Evolutionary conservation across 2,797 vertebrate species (phyloP).

Genomic region (Mormyrops boulengeri): DNA sequence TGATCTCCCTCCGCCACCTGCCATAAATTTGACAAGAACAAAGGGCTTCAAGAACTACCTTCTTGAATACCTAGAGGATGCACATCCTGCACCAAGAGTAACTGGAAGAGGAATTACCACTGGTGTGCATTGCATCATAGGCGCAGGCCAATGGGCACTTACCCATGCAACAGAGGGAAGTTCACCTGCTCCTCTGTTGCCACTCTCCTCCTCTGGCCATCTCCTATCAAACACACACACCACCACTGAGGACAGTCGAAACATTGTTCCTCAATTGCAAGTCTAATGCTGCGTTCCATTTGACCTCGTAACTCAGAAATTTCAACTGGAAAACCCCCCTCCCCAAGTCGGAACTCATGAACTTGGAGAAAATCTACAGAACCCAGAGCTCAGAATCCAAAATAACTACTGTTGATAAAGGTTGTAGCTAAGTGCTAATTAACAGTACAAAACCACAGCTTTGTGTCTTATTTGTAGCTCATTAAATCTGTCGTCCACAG

Average conservation of each 20-base stretch:
- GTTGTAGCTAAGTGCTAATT: too few species aligned
- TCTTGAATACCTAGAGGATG: too few species aligned
- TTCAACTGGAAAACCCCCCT: too few species aligned
- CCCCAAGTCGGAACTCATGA: background rate
- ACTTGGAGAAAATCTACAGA: background rate
- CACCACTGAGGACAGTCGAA: background rate
- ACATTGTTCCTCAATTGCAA: background rate
- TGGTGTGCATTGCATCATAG: background rate
- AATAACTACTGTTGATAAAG: too few species aligned
- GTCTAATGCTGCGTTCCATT: background rate
- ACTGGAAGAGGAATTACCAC: background rate
- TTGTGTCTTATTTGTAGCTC: background rate
- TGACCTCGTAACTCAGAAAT: background rate
- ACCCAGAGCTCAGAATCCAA: background rate
- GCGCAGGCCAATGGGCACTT: conserved; percentile 38
- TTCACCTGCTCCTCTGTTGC: conserved; percentile 88
- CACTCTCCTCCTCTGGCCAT: conserved; percentile 72
- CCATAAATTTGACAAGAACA: background rate
- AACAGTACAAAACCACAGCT: too few species aligned
- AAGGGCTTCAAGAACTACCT: background rate
- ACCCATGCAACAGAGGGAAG: conserved; percentile 85
- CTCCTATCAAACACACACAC: conserved; percentile 57
- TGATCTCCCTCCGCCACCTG: conserved; percentile 89
- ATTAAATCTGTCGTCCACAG: background rate
- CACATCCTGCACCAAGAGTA: background rate